Evolutionary conservation across 2,888 invertebrate species (phyloP).

Genomic region (Aspidiotus destructor): DNA sequence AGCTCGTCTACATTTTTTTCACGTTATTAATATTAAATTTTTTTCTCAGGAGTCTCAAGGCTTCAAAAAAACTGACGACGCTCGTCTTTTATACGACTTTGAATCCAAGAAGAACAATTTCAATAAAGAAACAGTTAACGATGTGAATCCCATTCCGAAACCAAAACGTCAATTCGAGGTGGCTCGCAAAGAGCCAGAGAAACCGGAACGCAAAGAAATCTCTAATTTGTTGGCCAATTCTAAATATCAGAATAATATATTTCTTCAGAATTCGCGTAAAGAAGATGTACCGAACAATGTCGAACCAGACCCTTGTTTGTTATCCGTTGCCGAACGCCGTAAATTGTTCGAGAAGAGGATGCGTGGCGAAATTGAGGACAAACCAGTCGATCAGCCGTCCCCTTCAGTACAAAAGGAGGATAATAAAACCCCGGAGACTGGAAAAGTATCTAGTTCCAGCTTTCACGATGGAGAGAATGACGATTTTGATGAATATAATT

Average conservation of each 20-base stretch:
- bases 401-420: neutral
- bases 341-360: conserved; percentile 46
- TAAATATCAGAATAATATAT: conserved; percentile 5
- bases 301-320: conserved; percentile 17
- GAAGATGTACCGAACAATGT: neutral
- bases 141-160: neutral
- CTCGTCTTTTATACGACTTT: conserved; percentile 24
- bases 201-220: conserved; percentile 4
- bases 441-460: neutral
- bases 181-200: neutral
- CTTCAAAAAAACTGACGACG: conserved; percentile 15
- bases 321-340: conserved; percentile 45
- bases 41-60: conserved; percentile 24
- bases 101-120: conserved; percentile 14
- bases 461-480: neutral
- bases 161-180: neutral
- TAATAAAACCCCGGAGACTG: neutral
- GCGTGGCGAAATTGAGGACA: conserved; percentile 5
- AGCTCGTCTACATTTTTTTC: neutral
- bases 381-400: neutral
- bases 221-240: neutral
- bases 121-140: neutral
- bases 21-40: neutral
- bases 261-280: conserved; percentile 7
- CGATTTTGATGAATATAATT: neutral